A percentile compares a stretch with the other conserved stretches of the same genome.
These are phyloP conservation scores for Brachyopa scutellaris DNA, from an alignment of 2,888 invertebrate species.

Conservation along the genomic window DNA sequence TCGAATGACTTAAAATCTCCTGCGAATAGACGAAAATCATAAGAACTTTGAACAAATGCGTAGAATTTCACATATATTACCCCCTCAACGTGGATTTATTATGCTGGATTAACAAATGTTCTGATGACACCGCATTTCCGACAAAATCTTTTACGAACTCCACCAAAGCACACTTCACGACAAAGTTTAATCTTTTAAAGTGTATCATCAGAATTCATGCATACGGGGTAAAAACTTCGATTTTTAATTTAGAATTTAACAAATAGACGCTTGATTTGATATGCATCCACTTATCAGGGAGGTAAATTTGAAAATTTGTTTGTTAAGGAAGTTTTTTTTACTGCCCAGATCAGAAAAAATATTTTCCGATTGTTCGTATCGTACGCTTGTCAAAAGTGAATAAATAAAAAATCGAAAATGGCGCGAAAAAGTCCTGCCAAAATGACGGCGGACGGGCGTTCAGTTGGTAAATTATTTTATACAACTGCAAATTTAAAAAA, in stretches of 20 bases:
- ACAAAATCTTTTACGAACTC: constrained; percentile 25
- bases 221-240: constrained; percentile 2
- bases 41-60: constrained; percentile 22
- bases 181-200: constrained; percentile 17
- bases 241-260: background rate
- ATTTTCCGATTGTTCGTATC: constrained; percentile 48
- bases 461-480: background rate
- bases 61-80: constrained; percentile 34
- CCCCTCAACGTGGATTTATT: constrained; percentile 41
- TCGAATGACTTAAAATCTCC: constrained; percentile 54
- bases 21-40: constrained; percentile 54
- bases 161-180: constrained; percentile 47
- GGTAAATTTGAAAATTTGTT: constrained; percentile 8
- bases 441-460: constrained; percentile 44
- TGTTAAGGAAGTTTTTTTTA: too few species aligned
- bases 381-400: constrained; percentile 67
- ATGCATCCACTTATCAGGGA: background rate
- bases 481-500: too few species aligned
- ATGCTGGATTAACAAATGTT: constrained; percentile 31
- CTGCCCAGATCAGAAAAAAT: too few species aligned
- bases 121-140: constrained; percentile 67
- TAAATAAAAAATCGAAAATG: constrained; percentile 73
- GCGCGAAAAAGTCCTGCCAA: constrained; percentile 72
- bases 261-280: too few species aligned
- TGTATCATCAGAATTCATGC: constrained; percentile 18